Base-by-base conservation (phyloP, 2,888 invertebrate genomes). In the Sesia bembeciformis region DNA sequence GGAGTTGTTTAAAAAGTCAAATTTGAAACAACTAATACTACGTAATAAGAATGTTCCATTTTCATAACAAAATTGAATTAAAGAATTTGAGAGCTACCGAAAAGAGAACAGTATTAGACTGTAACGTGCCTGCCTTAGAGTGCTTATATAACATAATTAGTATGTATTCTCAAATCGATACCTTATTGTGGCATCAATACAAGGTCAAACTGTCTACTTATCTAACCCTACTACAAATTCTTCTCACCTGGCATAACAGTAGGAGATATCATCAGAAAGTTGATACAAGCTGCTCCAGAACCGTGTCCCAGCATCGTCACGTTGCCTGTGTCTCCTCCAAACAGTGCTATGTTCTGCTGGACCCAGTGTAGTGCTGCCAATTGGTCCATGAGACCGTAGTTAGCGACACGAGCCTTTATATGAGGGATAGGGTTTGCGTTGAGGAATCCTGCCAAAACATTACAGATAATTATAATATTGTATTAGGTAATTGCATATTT, bases 241-340 rank as follows among this genome's bases (percentile, higher is more conserved):
- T 43, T 43, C 74, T 70, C 62, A 93, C 93, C 93, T 61, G 91
- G 92, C 76, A 94, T 92, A 61, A 98, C 97, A 52, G 98, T 97
- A 0, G 98, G 98, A 5, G 98, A 98, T 58, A 98, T 96, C 94
- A 98, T 97, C 51, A 99, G 93, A 74, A 98, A 96, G 83, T 99
- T 98, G 63, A 99, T 98, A 75, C 98, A 96, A 0, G 98, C 97
- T 0, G 98, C 99, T 0, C 99, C 99, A 1, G 97, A 96, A 0
- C 98, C 98, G 74, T 99, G 98, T 0, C 99, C 98, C 60, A 98
- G 93, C 73, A 99, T 91, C 0, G 98, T 98, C n/a, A 99, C 97
- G 66, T 96, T 95, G 54, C 94, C 93, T 0, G 97, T 94, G 81
- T 99, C 98, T 0, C 99, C 99, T 4, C 98, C 98, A 71, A 99